Base-by-base conservation (phyloP, 1,140 invertebrate genomes). In the Pseudomyrmex gracilis region DNA sequence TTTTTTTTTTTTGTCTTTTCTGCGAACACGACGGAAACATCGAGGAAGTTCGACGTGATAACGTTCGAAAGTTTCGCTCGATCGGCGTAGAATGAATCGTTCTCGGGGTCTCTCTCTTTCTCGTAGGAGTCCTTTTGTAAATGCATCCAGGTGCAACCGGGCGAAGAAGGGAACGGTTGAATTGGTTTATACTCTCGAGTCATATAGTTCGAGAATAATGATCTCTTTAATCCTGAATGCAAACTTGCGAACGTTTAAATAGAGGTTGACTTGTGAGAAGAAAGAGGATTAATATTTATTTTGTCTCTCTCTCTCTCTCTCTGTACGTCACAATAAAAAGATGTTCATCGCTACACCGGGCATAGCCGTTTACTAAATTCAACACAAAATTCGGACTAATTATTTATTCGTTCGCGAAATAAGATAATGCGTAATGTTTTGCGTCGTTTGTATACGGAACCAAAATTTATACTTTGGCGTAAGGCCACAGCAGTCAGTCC, bases 381-480 rank as follows among this genome's bases (percentile, higher is more conserved):
- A 55, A 63, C 20, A 0, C 10, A 47, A 24, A 15, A 47, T n/a
- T 9, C 9, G 15, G 63, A 68, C n/a, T 68, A 47, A 43, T 1
- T 45, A 68, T 78, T 58, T 34, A 80, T 58, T n/a, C n/a, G 5
- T 43, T n/a, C 22, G 8, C 17, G 22, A 60, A 70, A 15, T n/a
- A 22, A 43, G 43, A 47, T 20, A 57, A 12, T 49, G 70, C 47
- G 43, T n/a, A n/a, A n/a, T n/a, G 68, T 47, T 80, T 34, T 47
- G 24, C 20, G 10, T 71, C 22, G 10, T 24, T 53, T n/a, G 45
- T 34, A 34, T 34, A 7, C 34, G 34, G 34, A 45, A 57, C 5
- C n/a, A 17, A 71, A 55, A 80, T 71, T 78, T 70, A 78, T 55
- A 24, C 43, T 58, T 49, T 49, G 49, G 76, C 64, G 34, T 24